A percentile compares a stretch with the other conserved stretches of the same genome.
phyloP scores from a whole-genome alignment of 2,113 vertebrate genomes.

The Cisticola juncidis region DNA sequence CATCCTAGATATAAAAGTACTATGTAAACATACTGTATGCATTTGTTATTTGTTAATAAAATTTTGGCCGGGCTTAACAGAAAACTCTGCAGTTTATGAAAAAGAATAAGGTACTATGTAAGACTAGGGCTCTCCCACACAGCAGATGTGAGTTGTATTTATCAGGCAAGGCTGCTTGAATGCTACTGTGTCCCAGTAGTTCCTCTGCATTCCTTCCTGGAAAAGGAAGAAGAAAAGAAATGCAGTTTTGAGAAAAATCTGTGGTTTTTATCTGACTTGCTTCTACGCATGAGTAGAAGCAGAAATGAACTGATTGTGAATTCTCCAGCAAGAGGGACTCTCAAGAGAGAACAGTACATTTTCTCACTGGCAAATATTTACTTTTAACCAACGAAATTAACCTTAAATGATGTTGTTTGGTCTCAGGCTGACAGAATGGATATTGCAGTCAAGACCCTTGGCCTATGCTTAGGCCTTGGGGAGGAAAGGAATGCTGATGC shows the following conservation, averaged over 20 bases:
- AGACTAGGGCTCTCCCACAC: not conserved
- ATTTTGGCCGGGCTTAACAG: not conserved
- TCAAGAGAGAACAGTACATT: not conserved
- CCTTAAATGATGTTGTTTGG: conserved; percentile 22
- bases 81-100: not conserved
- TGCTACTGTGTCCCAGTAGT: not conserved
- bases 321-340: not conserved
- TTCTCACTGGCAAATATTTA: conserved; percentile 3
- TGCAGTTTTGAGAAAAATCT: not conserved
- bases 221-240: not conserved
- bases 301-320: not conserved
- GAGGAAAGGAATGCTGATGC: not conserved
- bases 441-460: conserved; percentile 6
- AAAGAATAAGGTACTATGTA: not conserved
- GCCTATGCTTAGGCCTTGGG: not conserved
- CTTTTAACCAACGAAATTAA: conserved; percentile 16
- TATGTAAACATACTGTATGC: not conserved
- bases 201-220: not conserved
- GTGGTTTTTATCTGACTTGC: not conserved
- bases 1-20: not conserved
- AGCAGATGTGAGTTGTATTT: not conserved
- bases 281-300: not conserved
- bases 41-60: not conserved
- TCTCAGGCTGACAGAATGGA: conserved; percentile 16
- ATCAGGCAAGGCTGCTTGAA: not conserved